phyloP scores from a whole-genome alignment of 2,888 invertebrate genomes.

The Tipula lateralis region DNA sequence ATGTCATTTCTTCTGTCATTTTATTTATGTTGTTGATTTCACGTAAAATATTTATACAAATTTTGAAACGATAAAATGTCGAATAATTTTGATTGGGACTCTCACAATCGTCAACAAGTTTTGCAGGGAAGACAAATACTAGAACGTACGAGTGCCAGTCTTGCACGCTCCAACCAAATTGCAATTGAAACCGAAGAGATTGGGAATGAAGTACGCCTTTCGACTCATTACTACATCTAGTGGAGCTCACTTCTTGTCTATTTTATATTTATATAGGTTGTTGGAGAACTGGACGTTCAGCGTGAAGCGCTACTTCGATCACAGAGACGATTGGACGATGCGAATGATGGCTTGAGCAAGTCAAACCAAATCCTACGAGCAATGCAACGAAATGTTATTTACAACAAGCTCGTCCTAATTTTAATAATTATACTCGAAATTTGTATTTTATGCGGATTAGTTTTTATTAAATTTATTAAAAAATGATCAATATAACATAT shows the following conservation, averaged over 20 bases:
- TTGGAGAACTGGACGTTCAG: constrained; percentile 70
- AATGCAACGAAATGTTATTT: constrained; percentile 65
- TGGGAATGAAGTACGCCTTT: constrained; percentile 55
- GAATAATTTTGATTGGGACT: constrained; percentile 49
- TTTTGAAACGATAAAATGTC: background rate
- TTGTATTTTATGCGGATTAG: constrained; percentile 56
- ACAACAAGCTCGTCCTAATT: constrained; percentile 69
- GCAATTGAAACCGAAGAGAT: constrained; percentile 77
- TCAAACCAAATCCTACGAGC: constrained; percentile 60
- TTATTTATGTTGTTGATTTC: background rate
- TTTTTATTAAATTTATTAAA: constrained; percentile 60
- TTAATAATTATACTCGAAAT: constrained; percentile 69
- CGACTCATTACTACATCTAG: background rate
- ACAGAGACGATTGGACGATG: constrained; percentile 62
- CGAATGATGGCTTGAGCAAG: constrained; percentile 63
- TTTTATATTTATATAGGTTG: constrained; percentile 51
- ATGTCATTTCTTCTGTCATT: background rate
- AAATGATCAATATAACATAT: constrained; percentile 35
- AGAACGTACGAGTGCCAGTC: constrained; percentile 58
- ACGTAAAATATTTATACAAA: background rate
- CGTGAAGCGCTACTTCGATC: constrained; percentile 66
- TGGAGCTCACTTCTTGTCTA: background rate
- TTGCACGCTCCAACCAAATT: constrained; percentile 65
- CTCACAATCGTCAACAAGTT: constrained; percentile 56
- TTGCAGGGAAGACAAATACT: constrained; percentile 54